These are phyloP conservation scores for Oceanodroma leucorhoa DNA, from an alignment of 2,797 vertebrate genomes.

Conservation along the genomic window DNA sequence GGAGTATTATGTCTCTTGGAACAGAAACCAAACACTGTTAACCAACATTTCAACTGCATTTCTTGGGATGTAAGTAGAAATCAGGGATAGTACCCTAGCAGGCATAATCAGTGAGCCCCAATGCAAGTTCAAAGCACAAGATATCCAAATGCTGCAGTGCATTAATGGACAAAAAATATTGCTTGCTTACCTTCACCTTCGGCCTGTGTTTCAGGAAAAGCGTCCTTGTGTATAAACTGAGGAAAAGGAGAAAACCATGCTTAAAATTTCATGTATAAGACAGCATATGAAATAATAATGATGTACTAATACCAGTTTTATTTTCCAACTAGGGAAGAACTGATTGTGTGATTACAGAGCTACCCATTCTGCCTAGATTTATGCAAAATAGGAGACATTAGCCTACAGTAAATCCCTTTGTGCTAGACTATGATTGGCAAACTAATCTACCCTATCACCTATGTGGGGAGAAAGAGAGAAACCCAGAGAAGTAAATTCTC, in stretches of 20 bases:
- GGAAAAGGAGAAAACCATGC: neutral
- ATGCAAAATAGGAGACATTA: neutral
- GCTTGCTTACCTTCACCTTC: constrained; percentile 87
- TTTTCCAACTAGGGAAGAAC: neutral
- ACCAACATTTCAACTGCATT: neutral
- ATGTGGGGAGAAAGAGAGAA: neutral
- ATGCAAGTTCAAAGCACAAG: neutral
- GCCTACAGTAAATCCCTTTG: neutral
- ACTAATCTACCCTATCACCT: neutral
- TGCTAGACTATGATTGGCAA: neutral
- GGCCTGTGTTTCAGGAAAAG: constrained; percentile 95
- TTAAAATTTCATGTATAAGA: neutral
- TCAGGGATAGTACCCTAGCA: neutral
- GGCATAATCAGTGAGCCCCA: neutral
- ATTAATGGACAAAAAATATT: neutral
- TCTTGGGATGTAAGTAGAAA: neutral
- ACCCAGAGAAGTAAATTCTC: neutral
- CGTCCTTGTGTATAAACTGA: constrained; percentile 93
- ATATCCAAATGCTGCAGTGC: neutral
- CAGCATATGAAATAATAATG: neutral
- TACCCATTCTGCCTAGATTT: neutral
- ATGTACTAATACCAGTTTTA: neutral
- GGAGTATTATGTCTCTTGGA: neutral
- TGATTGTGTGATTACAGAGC: neutral
- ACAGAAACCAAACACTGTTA: neutral